Evolutionary conservation across 2,888 invertebrate species (phyloP).

Genomic region (Xestobium rufovillosum): DNA sequence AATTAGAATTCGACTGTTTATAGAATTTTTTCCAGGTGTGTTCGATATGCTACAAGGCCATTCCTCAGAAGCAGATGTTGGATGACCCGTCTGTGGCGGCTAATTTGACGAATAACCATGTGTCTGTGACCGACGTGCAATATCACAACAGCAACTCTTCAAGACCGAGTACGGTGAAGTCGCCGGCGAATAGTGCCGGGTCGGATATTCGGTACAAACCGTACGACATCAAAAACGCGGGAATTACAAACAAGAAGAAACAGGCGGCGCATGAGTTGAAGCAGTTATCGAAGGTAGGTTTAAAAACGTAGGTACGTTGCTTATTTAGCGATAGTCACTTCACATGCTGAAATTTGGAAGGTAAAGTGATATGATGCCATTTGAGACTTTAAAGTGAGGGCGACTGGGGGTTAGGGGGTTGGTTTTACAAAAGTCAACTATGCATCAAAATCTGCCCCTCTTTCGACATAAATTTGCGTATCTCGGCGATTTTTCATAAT

Average conservation of each 20-base stretch:
- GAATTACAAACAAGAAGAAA: constrained; percentile 43
- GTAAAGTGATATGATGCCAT: too few relatives aligned
- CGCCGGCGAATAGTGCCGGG: constrained; percentile 47
- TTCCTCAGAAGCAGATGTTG: constrained; percentile 68
- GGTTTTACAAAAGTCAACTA: too few relatives aligned
- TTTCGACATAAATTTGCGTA: too few relatives aligned
- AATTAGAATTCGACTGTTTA: too few relatives aligned
- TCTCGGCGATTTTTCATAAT: too few relatives aligned
- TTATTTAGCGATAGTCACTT: too few relatives aligned
- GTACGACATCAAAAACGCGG: constrained; percentile 48
- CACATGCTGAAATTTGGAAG: too few relatives aligned
- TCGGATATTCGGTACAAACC: constrained; percentile 55
- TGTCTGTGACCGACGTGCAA: constrained; percentile 40
- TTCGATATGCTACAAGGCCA: constrained; percentile 76
- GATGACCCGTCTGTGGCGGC: constrained; percentile 28
- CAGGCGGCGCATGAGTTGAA: constrained; percentile 40
- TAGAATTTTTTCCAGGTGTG: constrained; percentile 72
- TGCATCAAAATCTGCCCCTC: too few relatives aligned
- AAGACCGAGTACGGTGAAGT: constrained; percentile 47
- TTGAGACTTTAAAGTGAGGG: too few relatives aligned
- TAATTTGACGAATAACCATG: constrained; percentile 35
- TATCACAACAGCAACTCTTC: constrained; percentile 37
- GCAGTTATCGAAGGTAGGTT: constrained; percentile 33
- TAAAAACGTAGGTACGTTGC: too few relatives aligned
- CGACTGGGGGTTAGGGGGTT: too few relatives aligned